A percentile compares a stretch with the other conserved stretches of the same genome.
These are phyloP conservation scores for Ceyx margarethae DNA, from an alignment of 2,113 vertebrate species.

Conservation along the genomic window DNA sequence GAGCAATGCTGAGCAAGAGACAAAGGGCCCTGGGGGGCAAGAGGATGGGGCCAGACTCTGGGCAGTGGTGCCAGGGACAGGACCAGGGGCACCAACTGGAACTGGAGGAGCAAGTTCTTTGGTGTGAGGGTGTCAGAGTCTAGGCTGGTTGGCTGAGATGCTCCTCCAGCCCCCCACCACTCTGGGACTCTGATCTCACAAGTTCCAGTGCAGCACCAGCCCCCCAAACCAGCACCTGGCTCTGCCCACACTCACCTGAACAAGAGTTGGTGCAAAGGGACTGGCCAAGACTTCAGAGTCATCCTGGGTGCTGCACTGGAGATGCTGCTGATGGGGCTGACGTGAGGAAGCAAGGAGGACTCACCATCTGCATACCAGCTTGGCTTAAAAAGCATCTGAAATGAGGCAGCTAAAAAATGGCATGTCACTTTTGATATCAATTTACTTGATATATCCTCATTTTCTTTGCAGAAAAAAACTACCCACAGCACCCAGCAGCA, in stretches of 20 bases:
- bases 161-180: background rate
- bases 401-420: background rate
- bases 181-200: background rate
- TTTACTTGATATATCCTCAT: background rate
- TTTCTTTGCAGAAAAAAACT: background rate
- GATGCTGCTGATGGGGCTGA: background rate
- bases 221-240: background rate
- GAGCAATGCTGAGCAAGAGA: too few relatives aligned
- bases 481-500: background rate
- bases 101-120: background rate
- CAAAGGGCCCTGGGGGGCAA: too few relatives aligned
- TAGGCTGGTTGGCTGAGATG: background rate
- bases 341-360: background rate
- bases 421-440: background rate
- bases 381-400: background rate
- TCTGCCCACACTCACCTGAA: accelerated
- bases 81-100: background rate
- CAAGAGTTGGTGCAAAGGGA: accelerated
- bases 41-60: too few relatives aligned
- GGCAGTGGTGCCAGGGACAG: background rate
- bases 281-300: background rate
- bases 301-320: background rate
- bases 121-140: too few relatives aligned
- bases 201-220: accelerated
- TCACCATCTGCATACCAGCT: background rate